Evolutionary conservation across 2,797 vertebrate genomes (phyloP).

Genomic region (Enteromius paludinosus): DNA sequence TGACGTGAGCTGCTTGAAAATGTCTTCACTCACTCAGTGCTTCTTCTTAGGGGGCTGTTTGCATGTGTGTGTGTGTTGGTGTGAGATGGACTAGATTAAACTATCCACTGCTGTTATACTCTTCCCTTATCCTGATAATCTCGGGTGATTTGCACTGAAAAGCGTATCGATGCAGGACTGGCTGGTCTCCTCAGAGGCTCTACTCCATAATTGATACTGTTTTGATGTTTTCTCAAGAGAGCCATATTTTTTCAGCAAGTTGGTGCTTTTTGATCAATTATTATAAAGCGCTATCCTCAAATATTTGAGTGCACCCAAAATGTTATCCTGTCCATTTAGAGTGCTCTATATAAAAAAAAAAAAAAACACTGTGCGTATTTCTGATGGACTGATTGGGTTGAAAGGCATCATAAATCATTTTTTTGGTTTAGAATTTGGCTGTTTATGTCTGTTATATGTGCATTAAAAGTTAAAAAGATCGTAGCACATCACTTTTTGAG

Average conservation of each 20-base stretch:
- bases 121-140: constrained; percentile 74
- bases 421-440: neutral
- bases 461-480: constrained; percentile 2
- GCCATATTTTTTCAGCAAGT: constrained; percentile 68
- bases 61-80: constrained; percentile 28
- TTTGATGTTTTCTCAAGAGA: constrained; percentile 73
- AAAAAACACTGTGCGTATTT: neutral
- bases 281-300: constrained; percentile 70
- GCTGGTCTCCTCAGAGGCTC: constrained; percentile 72
- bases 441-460: neutral
- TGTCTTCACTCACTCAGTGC: neutral
- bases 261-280: constrained; percentile 78
- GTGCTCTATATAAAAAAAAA: constrained; percentile 5
- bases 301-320: constrained; percentile 63
- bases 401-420: neutral
- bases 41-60: constrained; percentile 19
- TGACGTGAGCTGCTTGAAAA: constrained; percentile 26
- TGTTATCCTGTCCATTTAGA: constrained; percentile 52
- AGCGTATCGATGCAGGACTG: constrained; percentile 80
- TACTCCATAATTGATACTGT: constrained; percentile 81
- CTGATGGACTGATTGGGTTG: neutral
- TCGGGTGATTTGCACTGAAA: constrained; percentile 73
- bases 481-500: constrained; percentile 5
- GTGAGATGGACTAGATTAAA: constrained; percentile 56
- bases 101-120: constrained; percentile 66